Conservation (phyloP, 2,113 vertebrate species). For the Uria lomvia region DNA sequence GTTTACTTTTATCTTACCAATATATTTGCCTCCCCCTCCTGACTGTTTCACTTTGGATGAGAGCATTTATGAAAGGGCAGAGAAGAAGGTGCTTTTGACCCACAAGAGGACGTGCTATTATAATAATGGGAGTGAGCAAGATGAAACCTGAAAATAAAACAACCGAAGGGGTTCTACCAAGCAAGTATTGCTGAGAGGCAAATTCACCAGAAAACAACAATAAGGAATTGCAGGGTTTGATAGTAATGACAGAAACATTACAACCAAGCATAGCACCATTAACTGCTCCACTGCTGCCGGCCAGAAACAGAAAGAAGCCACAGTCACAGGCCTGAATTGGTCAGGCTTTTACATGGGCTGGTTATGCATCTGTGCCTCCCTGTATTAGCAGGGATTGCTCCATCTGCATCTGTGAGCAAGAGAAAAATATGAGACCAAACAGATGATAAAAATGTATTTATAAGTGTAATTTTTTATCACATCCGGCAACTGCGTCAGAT, state of each 20-base stretch:
- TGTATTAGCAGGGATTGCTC: background rate
- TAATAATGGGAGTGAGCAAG: background rate
- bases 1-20: conserved; percentile 77
- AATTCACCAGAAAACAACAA: background rate
- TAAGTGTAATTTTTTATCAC: background rate
- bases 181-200: background rate
- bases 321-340: background rate
- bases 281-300: background rate
- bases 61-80: background rate
- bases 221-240: background rate
- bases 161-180: background rate
- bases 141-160: background rate
- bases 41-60: background rate
- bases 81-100: background rate
- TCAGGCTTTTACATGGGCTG: background rate
- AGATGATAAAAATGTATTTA: background rate
- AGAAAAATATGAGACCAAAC: background rate
- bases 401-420: background rate
- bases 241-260: background rate
- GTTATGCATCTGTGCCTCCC: background rate
- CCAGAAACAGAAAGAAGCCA: background rate
- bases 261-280: background rate
- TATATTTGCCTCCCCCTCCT: conserved; percentile 48
- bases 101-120: background rate
- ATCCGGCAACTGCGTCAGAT: background rate